These are phyloP conservation scores for Vespertilio murinus DNA, from an alignment of 2,797 vertebrate species.

Conservation along the genomic window DNA sequence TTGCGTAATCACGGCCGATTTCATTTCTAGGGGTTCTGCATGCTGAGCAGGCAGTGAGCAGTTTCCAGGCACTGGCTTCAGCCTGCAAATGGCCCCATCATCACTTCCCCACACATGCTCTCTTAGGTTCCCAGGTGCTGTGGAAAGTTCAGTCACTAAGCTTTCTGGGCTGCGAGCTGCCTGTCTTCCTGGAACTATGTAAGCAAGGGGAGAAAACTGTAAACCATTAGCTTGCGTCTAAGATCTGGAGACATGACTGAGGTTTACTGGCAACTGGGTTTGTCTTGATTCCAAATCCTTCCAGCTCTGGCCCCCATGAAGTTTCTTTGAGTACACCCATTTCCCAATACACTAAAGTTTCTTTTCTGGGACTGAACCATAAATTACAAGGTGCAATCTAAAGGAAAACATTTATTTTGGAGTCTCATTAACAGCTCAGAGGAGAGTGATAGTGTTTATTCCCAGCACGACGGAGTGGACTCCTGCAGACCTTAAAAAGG, in stretches of 20 bases:
- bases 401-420: constrained; percentile 77
- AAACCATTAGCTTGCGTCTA: constrained; percentile 54
- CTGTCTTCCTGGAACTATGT: constrained; percentile 66
- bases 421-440: constrained; percentile 65
- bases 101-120: background rate
- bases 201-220: constrained; percentile 12
- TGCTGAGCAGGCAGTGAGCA: constrained; percentile 38
- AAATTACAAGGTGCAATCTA: constrained; percentile 68
- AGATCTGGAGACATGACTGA: constrained; percentile 38
- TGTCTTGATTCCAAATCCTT: constrained; percentile 67
- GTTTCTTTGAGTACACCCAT: constrained; percentile 57
- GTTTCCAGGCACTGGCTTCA: constrained; percentile 61
- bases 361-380: constrained; percentile 61
- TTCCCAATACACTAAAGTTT: constrained; percentile 66
- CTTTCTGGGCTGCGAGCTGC: constrained; percentile 23
- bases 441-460: constrained; percentile 65
- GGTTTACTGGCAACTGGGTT: constrained; percentile 53
- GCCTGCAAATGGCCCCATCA: constrained; percentile 61
- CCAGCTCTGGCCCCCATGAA: constrained; percentile 48
- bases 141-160: constrained; percentile 62
- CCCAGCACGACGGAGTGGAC: background rate
- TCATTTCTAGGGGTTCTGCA: constrained; percentile 47
- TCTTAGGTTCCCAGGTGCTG: constrained; percentile 65
- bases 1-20: constrained; percentile 59
- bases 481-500: constrained; percentile 29